Percentiles rank a stretch among this genome's conserved stretches.
Evolutionary conservation across 1,140 invertebrate species (phyloP).

Genomic region (Ectropis grisescens): DNA sequence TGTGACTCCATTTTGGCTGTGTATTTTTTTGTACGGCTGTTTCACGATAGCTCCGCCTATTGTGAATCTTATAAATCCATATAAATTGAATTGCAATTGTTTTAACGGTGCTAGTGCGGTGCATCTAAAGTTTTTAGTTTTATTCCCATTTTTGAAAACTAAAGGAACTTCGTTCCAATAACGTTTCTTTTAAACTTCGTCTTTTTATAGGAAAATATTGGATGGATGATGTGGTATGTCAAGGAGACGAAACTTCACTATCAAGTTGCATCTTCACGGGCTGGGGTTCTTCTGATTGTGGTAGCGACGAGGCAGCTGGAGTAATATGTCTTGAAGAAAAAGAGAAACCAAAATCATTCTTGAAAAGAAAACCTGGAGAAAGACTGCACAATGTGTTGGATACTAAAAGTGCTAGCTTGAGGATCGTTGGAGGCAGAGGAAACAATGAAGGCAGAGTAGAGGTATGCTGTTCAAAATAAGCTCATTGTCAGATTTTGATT

Average conservation of each 20-base stretch:
- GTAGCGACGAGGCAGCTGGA: slow-evolving; percentile 82
- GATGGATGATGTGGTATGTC: slow-evolving; percentile 92
- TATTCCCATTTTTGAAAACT: too few species aligned
- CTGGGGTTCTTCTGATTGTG: slow-evolving; percentile 87
- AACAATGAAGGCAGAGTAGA: slow-evolving; percentile 84
- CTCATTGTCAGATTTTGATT: too few species aligned
- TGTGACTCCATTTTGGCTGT: too few species aligned
- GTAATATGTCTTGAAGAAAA: slow-evolving; percentile 76
- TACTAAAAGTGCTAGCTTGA: slow-evolving; percentile 49
- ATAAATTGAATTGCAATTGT: too few species aligned
- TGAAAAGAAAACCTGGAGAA: slow-evolving; percentile 31
- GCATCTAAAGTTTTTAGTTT: too few species aligned
- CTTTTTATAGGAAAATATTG: slow-evolving; percentile 77
- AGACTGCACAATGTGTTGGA: slow-evolving; percentile 50
- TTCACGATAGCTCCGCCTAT: too few species aligned
- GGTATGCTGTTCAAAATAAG: too few species aligned
- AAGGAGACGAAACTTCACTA: slow-evolving; percentile 82
- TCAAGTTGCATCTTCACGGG: slow-evolving; percentile 84
- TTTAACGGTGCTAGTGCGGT: too few species aligned
- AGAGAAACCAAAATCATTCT: slow-evolving; percentile 15
- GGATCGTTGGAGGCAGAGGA: slow-evolving; percentile 75
- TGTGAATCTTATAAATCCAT: too few species aligned
- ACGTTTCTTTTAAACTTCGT: too few species aligned
- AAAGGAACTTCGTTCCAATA: too few species aligned
- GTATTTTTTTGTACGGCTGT: too few species aligned